Percentiles rank a stretch among this genome's conserved stretches.
Conservation (phyloP, 2,888 invertebrate species). For the Apoda limacodes region DNA sequence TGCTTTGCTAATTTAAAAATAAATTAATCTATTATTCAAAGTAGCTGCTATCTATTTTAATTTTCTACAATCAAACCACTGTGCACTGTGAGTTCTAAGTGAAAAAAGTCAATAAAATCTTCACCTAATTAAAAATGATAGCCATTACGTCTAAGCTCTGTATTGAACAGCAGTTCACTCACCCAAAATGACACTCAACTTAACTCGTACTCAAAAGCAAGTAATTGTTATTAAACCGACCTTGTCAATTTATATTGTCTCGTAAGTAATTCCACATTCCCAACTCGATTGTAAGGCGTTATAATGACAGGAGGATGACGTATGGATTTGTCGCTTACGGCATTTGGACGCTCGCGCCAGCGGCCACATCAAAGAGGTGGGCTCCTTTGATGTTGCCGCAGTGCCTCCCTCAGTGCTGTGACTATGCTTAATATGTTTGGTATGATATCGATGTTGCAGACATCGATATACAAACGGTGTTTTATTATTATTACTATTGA, state of each 20-base stretch:
- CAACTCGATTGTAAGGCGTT: conserved; percentile 63
- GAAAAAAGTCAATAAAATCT: not conserved
- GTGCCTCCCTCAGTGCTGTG: conserved; percentile 47
- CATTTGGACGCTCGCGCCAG: conserved; percentile 66
- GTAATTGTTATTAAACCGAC: conserved; percentile 54
- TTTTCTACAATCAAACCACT: no score
- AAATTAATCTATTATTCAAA: no score
- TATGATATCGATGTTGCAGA: conserved; percentile 33
- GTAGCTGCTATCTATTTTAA: no score
- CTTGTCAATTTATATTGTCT: conserved; percentile 70
- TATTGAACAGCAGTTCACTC: not conserved
- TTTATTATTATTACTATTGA: no score
- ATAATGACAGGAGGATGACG: conserved; percentile 70
- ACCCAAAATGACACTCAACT: conserved; percentile 15
- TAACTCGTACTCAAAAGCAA: conserved; percentile 25
- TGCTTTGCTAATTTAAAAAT: no score
- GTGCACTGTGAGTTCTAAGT: no score
- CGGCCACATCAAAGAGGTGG: conserved; percentile 70
- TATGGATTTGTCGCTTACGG: conserved; percentile 70
- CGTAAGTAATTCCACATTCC: conserved; percentile 66
- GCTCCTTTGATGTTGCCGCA: conserved; percentile 66
- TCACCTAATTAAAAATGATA: no score
- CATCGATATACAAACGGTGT: no score
- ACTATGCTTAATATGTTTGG: not conserved
- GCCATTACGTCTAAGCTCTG: no score